A percentile compares a stretch with the other conserved stretches of the same genome.
These are phyloP conservation scores for Xiphophorus hellerii DNA, from an alignment of 2,113 vertebrate species.

Conservation along the genomic window DNA sequence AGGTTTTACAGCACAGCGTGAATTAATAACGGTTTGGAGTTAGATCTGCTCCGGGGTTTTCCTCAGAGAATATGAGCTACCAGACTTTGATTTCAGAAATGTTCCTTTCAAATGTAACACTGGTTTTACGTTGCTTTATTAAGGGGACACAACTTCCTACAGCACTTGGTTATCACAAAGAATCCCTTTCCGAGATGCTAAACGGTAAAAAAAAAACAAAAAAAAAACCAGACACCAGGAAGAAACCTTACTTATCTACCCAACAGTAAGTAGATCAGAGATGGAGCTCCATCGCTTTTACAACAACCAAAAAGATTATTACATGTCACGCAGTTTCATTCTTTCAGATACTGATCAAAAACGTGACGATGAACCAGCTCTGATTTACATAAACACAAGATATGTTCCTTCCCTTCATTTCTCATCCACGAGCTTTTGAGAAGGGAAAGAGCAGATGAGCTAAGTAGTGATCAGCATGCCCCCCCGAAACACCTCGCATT, in stretches of 20 bases:
- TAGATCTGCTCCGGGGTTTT: background rate
- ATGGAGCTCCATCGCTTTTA: conserved; percentile 4
- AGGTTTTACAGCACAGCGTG: background rate
- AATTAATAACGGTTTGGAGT: background rate
- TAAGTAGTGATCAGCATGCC: conserved; percentile 21
- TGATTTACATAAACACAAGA: conserved; percentile 6
- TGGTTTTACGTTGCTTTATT: background rate
- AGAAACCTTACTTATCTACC: background rate
- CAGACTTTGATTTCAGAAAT: too few relatives aligned
- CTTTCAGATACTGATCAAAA: background rate
- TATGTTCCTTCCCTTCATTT: background rate
- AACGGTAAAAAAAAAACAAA: background rate
- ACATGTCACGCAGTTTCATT: background rate
- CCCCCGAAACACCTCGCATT: conserved; percentile 11
- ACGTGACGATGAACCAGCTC: conserved; percentile 11
- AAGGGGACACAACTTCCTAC: background rate
- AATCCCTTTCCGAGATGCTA: background rate
- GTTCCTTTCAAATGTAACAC: background rate
- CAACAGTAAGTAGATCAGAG: conserved; percentile 5
- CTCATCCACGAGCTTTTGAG: conserved; percentile 9
- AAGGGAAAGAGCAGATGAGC: conserved; percentile 1
- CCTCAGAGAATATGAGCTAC: background rate
- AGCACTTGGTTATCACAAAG: background rate
- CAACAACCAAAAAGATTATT: background rate
- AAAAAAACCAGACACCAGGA: conserved; percentile 13